Conservation (phyloP, 1,140 invertebrate species). For the Drosophila novamexicana region DNA sequence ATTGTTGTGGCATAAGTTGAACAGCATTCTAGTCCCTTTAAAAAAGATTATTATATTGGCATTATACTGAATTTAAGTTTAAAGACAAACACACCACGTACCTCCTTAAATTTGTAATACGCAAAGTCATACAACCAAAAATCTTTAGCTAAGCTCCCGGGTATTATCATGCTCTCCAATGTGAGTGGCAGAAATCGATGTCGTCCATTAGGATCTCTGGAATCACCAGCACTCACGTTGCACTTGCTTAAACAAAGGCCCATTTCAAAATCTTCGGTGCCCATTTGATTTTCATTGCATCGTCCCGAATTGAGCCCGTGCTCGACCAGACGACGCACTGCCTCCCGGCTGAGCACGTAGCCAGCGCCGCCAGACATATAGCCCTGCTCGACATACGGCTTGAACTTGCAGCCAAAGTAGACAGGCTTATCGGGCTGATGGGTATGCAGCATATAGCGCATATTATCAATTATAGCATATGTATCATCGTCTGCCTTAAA, state of each 20-base stretch:
- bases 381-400: slow-evolving; percentile 90
- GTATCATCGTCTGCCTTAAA: slow-evolving; percentile 98
- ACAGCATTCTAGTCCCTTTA: slow-evolving; percentile 92
- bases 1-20: slow-evolving; percentile 95
- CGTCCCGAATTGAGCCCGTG: slow-evolving; percentile 87
- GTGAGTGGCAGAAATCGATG: slow-evolving; percentile 52
- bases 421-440: slow-evolving; percentile 89
- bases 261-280: slow-evolving; percentile 95
- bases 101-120: slow-evolving; percentile 21
- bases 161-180: slow-evolving; percentile 33
- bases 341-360: slow-evolving; percentile 94
- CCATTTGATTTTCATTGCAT: slow-evolving; percentile 89
- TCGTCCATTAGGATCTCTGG: slow-evolving; percentile 93
- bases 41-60: slow-evolving; percentile 59
- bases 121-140: slow-evolving; percentile 39
- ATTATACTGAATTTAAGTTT: background rate
- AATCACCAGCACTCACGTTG: slow-evolving; percentile 93
- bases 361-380: slow-evolving; percentile 98
- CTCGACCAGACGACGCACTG: slow-evolving; percentile 88
- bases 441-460: slow-evolving; percentile 93
- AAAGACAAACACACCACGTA: background rate
- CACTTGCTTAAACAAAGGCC: slow-evolving; percentile 94
- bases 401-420: slow-evolving; percentile 95
- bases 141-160: background rate
- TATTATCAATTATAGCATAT: slow-evolving; percentile 96